A percentile compares a stretch with the other conserved stretches of the same genome.
Conservation (phyloP, 2,888 invertebrate genomes). For the Dicyrtomina minuta region DNA sequence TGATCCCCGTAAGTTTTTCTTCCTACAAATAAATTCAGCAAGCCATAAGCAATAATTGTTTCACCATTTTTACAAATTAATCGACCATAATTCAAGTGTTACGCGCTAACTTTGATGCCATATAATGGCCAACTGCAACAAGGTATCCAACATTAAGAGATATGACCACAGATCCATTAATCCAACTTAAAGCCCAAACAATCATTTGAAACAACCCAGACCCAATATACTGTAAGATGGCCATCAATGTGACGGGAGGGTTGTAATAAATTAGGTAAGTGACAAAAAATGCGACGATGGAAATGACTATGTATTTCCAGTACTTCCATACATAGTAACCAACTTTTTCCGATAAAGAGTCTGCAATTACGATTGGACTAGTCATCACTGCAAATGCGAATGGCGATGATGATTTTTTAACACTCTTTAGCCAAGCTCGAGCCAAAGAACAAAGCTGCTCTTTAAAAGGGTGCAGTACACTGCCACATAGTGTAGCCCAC, state of each 20-base stretch:
- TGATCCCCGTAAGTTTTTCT: constrained; percentile 4
- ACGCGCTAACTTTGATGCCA: constrained; percentile 29
- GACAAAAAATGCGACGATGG: constrained; percentile 59
- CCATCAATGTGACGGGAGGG: constrained; percentile 67
- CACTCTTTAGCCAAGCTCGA: constrained; percentile 39
- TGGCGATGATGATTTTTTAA: constrained; percentile 42
- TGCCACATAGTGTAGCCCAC: constrained; percentile 96
- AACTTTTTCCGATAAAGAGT: constrained; percentile 72
- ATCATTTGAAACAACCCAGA: constrained; percentile 14
- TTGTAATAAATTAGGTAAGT: constrained; percentile 69
- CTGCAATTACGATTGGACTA: constrained; percentile 74
- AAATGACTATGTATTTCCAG: constrained; percentile 63
- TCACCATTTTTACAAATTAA: no score
- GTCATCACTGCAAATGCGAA: constrained; percentile 56
- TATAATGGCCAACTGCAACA: constrained; percentile 33
- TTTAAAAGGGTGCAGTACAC: constrained; percentile 94
- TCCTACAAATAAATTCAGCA: neutral
- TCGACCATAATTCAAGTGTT: no score
- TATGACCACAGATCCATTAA: constrained; percentile 42
- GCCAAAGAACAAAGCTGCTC: constrained; percentile 59
- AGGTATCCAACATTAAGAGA: constrained; percentile 43
- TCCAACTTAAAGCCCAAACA: constrained; percentile 43
- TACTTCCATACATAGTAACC: constrained; percentile 71
- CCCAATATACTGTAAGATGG: constrained; percentile 62
- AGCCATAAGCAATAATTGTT: neutral